phyloP scores from a whole-genome alignment of 2,113 vertebrate species.

The Bambusicola thoracicus region DNA sequence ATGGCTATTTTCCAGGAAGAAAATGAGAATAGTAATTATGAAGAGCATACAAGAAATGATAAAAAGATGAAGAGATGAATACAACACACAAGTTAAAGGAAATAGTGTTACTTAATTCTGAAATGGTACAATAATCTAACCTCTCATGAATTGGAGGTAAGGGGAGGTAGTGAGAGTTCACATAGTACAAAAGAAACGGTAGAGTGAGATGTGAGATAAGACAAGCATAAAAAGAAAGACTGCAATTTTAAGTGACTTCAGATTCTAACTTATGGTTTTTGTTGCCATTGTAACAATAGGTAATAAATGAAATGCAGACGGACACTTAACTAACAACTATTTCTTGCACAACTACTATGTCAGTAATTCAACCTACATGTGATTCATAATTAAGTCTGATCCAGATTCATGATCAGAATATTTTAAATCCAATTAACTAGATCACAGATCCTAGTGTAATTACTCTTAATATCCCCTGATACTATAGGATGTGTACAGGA shows the following conservation, averaged over 20 bases:
- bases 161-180: background rate
- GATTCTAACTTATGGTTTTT: conserved; percentile 15
- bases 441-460: background rate
- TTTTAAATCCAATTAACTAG: conserved; percentile 38
- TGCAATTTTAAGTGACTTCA: background rate
- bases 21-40: background rate
- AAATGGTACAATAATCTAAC: background rate
- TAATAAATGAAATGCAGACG: background rate
- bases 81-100: background rate
- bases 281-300: conserved; percentile 14
- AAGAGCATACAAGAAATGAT: background rate
- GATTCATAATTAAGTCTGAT: background rate
- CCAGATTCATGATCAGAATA: conserved; percentile 5
- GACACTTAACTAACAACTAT: conserved; percentile 29
- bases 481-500: background rate
- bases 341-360: background rate
- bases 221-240: background rate
- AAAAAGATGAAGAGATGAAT: conserved; percentile 15
- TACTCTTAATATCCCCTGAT: background rate
- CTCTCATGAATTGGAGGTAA: background rate
- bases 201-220: background rate
- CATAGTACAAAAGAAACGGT: background rate
- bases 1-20: background rate
- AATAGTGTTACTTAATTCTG: conserved; percentile 15
- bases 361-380: background rate